A percentile compares a stretch with the other conserved stretches of the same genome.
These are phyloP conservation scores for Hirtodrosophila trivittata DNA, from an alignment of 2,888 invertebrate species.

Conservation along the genomic window DNA sequence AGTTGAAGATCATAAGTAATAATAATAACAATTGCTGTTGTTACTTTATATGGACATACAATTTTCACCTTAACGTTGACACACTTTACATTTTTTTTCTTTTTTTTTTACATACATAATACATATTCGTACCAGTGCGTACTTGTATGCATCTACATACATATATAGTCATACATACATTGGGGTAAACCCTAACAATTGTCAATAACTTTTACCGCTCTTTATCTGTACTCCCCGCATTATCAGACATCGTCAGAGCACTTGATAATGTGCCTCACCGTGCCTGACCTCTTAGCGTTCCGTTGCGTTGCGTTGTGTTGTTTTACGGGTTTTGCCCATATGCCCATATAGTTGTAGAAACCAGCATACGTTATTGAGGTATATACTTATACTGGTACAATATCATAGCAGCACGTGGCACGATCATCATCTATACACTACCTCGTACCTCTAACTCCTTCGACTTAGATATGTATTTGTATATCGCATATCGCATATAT, in stretches of 20 bases:
- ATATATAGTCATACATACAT: neutral
- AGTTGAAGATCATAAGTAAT: conserved; percentile 30
- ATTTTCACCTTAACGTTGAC: conserved; percentile 43
- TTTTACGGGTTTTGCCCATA: conserved; percentile 42
- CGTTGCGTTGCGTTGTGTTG: conserved; percentile 36
- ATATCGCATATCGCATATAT: conserved; percentile 26
- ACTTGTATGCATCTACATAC: neutral
- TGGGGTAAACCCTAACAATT: conserved; percentile 28
- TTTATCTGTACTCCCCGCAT: conserved; percentile 41
- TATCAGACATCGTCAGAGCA: conserved; percentile 22
- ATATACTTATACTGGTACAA: conserved; percentile 1
- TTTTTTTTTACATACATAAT: too few species aligned
- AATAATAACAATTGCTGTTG: conserved; percentile 13
- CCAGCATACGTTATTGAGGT: neutral
- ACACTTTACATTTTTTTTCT: conserved; percentile 28
- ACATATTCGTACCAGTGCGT: conserved; percentile 1
- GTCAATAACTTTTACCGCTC: conserved; percentile 54
- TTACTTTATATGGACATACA: conserved; percentile 20
- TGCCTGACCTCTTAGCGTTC: conserved; percentile 31
- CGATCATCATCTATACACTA: conserved; percentile 40
- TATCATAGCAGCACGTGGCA: conserved; percentile 55
- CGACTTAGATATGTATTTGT: neutral
- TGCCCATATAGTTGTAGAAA: conserved; percentile 6
- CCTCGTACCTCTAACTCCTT: conserved; percentile 5
- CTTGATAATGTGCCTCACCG: conserved; percentile 34